Evolutionary conservation across 2,113 vertebrate genomes (phyloP), one percentile per base, ranked within the genome.

Genomic region (Chrysochloris asiatica): DNA sequence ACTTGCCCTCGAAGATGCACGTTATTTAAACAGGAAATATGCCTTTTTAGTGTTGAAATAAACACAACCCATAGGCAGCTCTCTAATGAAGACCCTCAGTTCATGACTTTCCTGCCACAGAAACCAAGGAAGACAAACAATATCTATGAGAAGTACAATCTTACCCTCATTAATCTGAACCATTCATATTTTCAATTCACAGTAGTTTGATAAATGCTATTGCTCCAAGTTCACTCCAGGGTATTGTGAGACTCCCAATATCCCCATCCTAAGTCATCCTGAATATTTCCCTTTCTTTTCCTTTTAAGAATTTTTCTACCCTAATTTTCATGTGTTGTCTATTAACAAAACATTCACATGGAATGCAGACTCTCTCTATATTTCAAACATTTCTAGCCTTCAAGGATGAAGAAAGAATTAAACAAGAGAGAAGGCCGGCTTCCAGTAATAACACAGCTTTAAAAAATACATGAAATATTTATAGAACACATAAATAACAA

Each of bases 391-490:
- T 95, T 97, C 86, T 94, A 94, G 80, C 41, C 73, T 93, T 96
- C 61, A 96, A 96, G 95, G 94, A 94, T 95, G 86, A 17, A 0
- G 92, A 77, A 87, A 96, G 96, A 97, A 93, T 91, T 96, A 96
- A 97, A 96, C 96, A 96, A 97, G 96, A 83, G 87, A 75, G 63
- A 83, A 96, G 97, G 96, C 97, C 95, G 21, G 30, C 86, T 97
- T 97, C 97, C 97, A 98, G 95, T 84, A 97, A 98, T 89, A 97
- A 97, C 95, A 98, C 47, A 95, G 94, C 84, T 95, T 95, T 96
- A 96, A 93, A 88, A 98, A 98, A 97, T 95, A 95, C 92, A 95
- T 56, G 92, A 94, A 95, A 93, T 97, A 97, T 98, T 98, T 98
- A 97, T 97, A 97, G 98, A 96, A 96, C 86, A 94, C 65, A 79